A percentile compares a stretch with the other conserved stretches of the same genome.
Conservation (phyloP, 2,113 vertebrate species). For the Mirounga angustirostris region DNA sequence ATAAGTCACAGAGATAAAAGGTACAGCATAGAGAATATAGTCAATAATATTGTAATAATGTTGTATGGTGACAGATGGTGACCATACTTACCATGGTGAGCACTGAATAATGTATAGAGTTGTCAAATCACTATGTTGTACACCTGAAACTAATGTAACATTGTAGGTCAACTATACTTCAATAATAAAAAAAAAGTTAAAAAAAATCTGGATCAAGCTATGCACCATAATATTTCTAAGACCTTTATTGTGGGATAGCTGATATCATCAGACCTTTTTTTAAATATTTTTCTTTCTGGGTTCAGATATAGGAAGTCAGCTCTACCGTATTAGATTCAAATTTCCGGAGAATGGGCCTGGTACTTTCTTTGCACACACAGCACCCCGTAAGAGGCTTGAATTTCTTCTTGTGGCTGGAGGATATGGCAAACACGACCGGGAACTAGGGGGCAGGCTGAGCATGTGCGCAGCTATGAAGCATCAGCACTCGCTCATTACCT, state of each 20-base stretch:
- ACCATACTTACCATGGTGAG: not conserved
- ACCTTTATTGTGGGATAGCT: not conserved
- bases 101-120: not conserved
- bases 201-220: not conserved
- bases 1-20: not conserved
- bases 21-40: not conserved
- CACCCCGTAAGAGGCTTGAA: not conserved
- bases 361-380: not conserved
- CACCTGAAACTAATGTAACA: not conserved
- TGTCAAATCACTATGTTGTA: not conserved
- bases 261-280: not conserved
- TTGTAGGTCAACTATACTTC: not conserved
- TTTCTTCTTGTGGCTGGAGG: not conserved
- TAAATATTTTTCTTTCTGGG: not conserved
- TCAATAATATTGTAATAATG: not conserved
- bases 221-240: not conserved
- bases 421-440: not conserved
- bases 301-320: not conserved
- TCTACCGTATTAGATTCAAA: not conserved
- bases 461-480: not conserved
- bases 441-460: not conserved
- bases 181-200: not conserved
- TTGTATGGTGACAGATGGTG: not conserved
- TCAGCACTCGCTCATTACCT: not conserved
- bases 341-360: not conserved